Base-by-base conservation (phyloP, 2,113 vertebrate species). In the Odobenus rosmarus region DNA sequence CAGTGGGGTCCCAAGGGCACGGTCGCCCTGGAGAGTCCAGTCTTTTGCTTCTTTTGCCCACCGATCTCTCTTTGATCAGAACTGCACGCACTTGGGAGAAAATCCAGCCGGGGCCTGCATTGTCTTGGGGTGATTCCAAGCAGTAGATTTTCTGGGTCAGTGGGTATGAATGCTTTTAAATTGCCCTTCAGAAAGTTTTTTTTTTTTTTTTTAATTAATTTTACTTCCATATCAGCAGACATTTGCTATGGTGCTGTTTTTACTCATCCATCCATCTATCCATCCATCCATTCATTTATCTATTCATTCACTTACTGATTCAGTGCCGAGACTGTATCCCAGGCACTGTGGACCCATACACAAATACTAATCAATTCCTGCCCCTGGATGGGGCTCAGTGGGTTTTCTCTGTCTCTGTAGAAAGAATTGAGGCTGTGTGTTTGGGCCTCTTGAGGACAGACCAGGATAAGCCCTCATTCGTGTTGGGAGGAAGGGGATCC, bases 111-210 rank as follows among this genome's bases (percentile, higher is more conserved):
- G 92, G 59, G 74, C 82, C 90, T 92, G 51, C 26, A 83, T 90
- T 96, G 90, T 62, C 87, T 96, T 93, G 93, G 86, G 72, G 72
- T 85, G 72, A 95, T 87, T 93, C 96, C 96, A 98, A 91, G 64
- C 95, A 96, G 74, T 64, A 33, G 79, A 95, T 96, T 97, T 97
- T 97, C 93, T 92, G 84, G 93, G 98, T 97, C 95, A 97, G n/a
- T 84, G 82, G 46, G 28, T 97, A 79, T 79, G 91, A 97, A 87
- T 64, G 61, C 79, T 96, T 97, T 96, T 64, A 96, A 95, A 86
- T 90, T 92, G 83, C 28, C 87, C 86, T 97, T 87, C 36, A 95
- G 89, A 96, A 93, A 95, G 51, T 39, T 39, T 3, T 39, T 39
- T 39, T 46, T 46, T 46, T 46, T 46, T 67, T 84, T 93, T 90